Conservation (phyloP, 2,888 invertebrate species). For the Epirrita christyi region DNA sequence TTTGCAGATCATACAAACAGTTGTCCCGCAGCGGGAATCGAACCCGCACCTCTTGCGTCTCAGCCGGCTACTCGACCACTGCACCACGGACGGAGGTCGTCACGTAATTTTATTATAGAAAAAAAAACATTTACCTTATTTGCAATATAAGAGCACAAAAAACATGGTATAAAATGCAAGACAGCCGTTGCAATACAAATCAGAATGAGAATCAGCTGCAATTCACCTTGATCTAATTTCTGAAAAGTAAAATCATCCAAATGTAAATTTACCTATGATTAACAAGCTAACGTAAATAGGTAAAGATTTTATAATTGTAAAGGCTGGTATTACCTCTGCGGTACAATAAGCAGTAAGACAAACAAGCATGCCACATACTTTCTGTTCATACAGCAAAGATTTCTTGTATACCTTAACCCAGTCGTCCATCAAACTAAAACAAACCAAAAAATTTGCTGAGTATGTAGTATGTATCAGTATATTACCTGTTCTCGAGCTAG, state of each 20-base stretch:
- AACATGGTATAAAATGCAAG: neutral
- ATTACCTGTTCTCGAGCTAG: too few relatives aligned
- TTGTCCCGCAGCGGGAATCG: too few relatives aligned
- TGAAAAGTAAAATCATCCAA: conserved; percentile 26
- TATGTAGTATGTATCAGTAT: too few relatives aligned
- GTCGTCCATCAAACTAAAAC: conserved; percentile 15
- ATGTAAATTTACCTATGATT: neutral
- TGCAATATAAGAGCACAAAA: neutral
- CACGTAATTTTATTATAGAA: too few relatives aligned
- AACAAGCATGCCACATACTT: conserved; percentile 17
- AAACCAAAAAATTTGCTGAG: neutral
- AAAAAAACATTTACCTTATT: too few relatives aligned
- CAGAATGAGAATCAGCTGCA: conserved; percentile 25
- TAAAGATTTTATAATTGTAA: too few relatives aligned
- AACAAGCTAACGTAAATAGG: too few relatives aligned
- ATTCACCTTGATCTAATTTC: conserved; percentile 36
- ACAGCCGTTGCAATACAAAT: conserved; percentile 19
- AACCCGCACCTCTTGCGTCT: too few relatives aligned
- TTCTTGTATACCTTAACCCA: conserved; percentile 26
- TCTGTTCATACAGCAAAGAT: conserved; percentile 23
- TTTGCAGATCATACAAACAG: too few relatives aligned
- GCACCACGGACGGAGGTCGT: too few relatives aligned
- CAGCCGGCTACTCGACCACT: too few relatives aligned
- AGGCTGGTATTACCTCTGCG: conserved; percentile 18
- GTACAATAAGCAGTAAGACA: conserved; percentile 30